These are phyloP conservation scores for Hyles vespertilio DNA, from an alignment of 1,140 invertebrate genomes.

Conservation along the genomic window DNA sequence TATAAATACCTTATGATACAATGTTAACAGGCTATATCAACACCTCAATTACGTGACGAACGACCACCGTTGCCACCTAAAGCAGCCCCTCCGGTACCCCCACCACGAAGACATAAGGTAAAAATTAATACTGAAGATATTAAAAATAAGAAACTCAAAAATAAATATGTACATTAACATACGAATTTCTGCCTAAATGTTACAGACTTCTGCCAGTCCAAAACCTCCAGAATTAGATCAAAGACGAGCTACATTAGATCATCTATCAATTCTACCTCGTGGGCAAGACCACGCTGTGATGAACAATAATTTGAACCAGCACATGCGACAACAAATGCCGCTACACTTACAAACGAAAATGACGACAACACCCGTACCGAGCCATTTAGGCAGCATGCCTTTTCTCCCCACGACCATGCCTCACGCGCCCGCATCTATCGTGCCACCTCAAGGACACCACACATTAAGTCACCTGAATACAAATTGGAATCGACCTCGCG, in stretches of 20 bases:
- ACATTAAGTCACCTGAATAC: conserved; percentile 42
- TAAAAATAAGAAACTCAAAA: too few relatives aligned
- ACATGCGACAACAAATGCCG: conserved; percentile 29
- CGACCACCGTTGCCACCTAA: conserved; percentile 89
- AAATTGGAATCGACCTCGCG: conserved; percentile 44
- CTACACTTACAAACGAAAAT: conserved; percentile 34
- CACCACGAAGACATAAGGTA: conserved; percentile 87
- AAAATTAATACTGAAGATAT: too few relatives aligned
- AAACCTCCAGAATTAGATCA: conserved; percentile 42
- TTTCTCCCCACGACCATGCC: conserved; percentile 45
- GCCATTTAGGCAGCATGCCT: conserved; percentile 55
- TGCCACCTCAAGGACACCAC: conserved; percentile 34
- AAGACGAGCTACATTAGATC: conserved; percentile 40
- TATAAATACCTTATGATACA: conserved; percentile 2
- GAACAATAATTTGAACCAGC: conserved; percentile 18
- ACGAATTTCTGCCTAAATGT: too few relatives aligned
- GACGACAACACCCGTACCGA: conserved; percentile 22
- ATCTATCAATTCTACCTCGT: conserved; percentile 24
- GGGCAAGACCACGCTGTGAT: conserved; percentile 27
- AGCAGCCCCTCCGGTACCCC: conserved; percentile 86
- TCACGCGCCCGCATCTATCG: conserved; percentile 24
- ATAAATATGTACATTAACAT: too few relatives aligned
- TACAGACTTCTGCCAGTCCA: conserved; percentile 41
- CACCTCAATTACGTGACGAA: conserved; percentile 49
- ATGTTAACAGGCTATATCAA: conserved; percentile 44